Conservation (phyloP, 2,888 invertebrate genomes). For the Nephrotoma appendiculata region DNA sequence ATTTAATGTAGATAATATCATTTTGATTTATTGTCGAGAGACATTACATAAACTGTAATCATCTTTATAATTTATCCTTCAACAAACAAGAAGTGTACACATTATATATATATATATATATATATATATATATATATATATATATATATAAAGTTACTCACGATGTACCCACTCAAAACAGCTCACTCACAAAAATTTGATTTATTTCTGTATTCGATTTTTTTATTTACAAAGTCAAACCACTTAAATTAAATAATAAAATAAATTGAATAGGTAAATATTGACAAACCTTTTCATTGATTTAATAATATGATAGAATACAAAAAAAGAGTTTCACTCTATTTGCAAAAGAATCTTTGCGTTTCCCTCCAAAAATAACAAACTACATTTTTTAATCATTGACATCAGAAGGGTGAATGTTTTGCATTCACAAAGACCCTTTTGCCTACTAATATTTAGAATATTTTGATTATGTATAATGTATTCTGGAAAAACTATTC, state of each 20-base stretch:
- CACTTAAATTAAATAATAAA: slow-evolving; percentile 10
- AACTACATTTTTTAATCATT: background rate
- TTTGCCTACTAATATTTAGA: background rate
- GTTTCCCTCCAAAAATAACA: background rate
- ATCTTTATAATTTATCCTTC: background rate
- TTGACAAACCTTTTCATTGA: slow-evolving; percentile 8
- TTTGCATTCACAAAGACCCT: background rate
- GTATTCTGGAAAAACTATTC: background rate
- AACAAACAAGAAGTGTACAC: background rate
- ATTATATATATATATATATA: background rate
- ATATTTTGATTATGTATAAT: background rate
- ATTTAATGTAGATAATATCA: background rate
- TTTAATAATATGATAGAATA: background rate
- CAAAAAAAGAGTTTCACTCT: background rate
- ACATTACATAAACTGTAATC: background rate
- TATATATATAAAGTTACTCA: background rate
- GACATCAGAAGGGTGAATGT: background rate
- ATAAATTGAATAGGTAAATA: slow-evolving; percentile 8
- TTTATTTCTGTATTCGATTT: background rate
- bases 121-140: too few species aligned
- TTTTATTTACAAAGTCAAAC: slow-evolving; percentile 8
- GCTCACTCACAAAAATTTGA: background rate
- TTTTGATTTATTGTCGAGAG: background rate
- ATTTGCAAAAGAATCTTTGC: background rate
- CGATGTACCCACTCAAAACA: background rate